phyloP scores from a whole-genome alignment of 1,140 invertebrate species.

The Dendroctonus ponderosae region DNA sequence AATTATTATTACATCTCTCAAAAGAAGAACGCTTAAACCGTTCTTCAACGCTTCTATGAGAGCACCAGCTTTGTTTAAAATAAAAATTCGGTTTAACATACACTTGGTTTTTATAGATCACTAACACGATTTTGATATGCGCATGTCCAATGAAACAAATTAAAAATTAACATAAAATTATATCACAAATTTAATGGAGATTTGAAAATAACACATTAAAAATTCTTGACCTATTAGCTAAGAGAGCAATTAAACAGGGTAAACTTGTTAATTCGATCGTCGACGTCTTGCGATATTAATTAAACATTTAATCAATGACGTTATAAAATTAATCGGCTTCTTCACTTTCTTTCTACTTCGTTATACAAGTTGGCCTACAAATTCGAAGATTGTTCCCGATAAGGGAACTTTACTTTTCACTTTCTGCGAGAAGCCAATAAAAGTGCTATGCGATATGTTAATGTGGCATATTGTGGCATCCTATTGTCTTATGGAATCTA shows the following conservation, averaged over 20 bases:
- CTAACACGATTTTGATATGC: no score
- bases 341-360: conserved; percentile 13
- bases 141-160: no score
- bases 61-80: no score
- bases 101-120: no score
- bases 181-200: background rate
- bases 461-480: conserved; percentile 3
- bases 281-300: background rate
- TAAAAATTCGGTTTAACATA: no score
- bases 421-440: conserved; percentile 5
- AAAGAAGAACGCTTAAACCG: no score
- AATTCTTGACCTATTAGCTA: no score
- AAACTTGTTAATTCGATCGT: background rate
- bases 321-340: background rate
- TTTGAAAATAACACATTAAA: background rate
- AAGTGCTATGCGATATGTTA: conserved; percentile 1
- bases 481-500: conserved; percentile 13
- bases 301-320: background rate
- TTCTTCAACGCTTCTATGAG: no score
- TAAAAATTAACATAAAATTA: background rate
- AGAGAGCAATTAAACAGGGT: background rate
- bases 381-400: conserved; percentile 7
- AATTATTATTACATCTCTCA: no score
- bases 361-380: conserved; percentile 10
- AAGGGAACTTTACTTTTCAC: conserved; percentile 10